Base-by-base conservation (phyloP, 2,797 vertebrate species). In the Periparus ater region DNA sequence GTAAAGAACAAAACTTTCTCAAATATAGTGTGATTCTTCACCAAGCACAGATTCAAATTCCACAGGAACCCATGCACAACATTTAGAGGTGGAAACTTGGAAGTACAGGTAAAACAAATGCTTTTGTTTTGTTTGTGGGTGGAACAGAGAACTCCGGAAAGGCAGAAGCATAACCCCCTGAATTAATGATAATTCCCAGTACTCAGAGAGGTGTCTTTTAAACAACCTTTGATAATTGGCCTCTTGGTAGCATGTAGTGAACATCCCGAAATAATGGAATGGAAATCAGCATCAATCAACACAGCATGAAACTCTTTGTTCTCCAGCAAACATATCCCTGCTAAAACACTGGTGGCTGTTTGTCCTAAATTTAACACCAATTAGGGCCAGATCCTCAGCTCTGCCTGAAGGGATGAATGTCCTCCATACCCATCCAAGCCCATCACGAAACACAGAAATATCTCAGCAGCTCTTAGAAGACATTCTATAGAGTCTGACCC, bases 171-270 rank as follows among this genome's bases (percentile, higher is more conserved):
- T 90, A 90, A 77, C 42, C 45, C 88, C 36, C n/a, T 84, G 85
- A 96, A 96, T 96, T 90, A 96, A 93, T 93, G 63, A 95, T 91
- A 80, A 86, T 91, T 93, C 85, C 71, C 57, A 67, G 76, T 66
- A 93, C 79, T 94, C 44, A 89, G 79, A 92, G 82, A 96, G 66
- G 87, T 86, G 95, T 92, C 95, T 96, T 97, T 97, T 95, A 96
- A 96, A 94, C 89, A 95, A 86, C 83, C 91, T 96, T 94, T 96
- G 85, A 91, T 96, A 96, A 96, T 88, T 96, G 91, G 93, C 88
- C 91, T 94, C 94, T 93, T 9, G 63, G 63, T 93, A 93, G 36
- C 66, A 71, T 94, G 89, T 92, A 92, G 89, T 57, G 88, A 92
- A 74, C 85, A 82, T 84, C 89, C 85, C 81, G 92, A 96, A 94